These are phyloP conservation scores for Theocolax elegans DNA, from an alignment of 1,140 invertebrate genomes.

Conservation along the genomic window DNA sequence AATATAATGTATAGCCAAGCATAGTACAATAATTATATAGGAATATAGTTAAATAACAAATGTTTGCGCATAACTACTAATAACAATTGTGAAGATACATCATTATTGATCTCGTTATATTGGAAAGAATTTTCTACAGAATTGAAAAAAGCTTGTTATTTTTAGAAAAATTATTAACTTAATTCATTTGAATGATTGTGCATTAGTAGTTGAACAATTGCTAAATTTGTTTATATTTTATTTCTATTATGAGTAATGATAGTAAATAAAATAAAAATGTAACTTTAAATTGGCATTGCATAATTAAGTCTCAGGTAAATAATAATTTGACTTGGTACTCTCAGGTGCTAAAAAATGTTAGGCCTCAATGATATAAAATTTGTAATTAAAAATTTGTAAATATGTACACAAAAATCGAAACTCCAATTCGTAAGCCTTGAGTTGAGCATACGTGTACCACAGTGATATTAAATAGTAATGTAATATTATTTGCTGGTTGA, in stretches of 20 bases:
- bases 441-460: constrained; percentile 48
- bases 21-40: constrained; percentile 51
- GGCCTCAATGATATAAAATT: constrained; percentile 29
- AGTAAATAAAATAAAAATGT: no score
- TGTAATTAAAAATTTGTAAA: constrained; percentile 37
- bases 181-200: constrained; percentile 13
- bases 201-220: constrained; percentile 12
- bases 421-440: constrained; percentile 45
- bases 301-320: constrained; percentile 13
- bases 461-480: constrained; percentile 53
- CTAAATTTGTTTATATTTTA: neutral
- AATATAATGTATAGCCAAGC: constrained; percentile 54
- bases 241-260: no score
- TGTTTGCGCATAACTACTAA: constrained; percentile 42
- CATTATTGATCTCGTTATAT: constrained; percentile 33
- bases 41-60: constrained; percentile 44
- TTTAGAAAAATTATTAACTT: constrained; percentile 6
- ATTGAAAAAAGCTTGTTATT: neutral
- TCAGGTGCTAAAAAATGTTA: constrained; percentile 10
- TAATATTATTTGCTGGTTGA: constrained; percentile 11
- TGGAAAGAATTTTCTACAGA: constrained; percentile 24
- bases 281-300: neutral
- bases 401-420: constrained; percentile 47
- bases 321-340: constrained; percentile 9
- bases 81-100: constrained; percentile 26